Conservation (phyloP, 2,888 invertebrate genomes). For the Masnerella sp. region DNA sequence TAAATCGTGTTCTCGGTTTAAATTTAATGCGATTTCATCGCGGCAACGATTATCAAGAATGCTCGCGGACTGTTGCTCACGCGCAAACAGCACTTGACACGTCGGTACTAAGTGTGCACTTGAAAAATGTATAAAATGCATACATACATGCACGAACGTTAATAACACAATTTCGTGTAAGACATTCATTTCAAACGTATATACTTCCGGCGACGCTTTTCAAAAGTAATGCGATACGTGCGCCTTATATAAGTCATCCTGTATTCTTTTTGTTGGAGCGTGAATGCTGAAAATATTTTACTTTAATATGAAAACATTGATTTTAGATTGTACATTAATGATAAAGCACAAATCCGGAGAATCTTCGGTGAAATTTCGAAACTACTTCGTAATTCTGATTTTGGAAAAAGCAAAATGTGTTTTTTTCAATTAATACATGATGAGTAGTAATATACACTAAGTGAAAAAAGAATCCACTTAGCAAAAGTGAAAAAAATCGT, state of each 20-base stretch:
- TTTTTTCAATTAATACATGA: too few species aligned
- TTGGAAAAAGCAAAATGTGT: too few species aligned
- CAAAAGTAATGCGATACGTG: slow-evolving; percentile 32
- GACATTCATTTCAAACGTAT: slow-evolving; percentile 32
- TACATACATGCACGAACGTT: slow-evolving; percentile 37
- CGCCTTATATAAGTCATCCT: slow-evolving; percentile 21
- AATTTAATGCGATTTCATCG: slow-evolving; percentile 40
- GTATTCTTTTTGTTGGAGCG: slow-evolving; percentile 25
- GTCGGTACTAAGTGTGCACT: slow-evolving; percentile 39
- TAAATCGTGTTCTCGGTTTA: slow-evolving; percentile 39
- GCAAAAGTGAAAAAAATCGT: too few species aligned
- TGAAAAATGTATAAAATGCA: slow-evolving; percentile 55
- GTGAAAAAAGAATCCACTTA: too few species aligned
- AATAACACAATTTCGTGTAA: slow-evolving; percentile 50
- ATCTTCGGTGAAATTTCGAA: too few species aligned
- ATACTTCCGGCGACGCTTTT: slow-evolving; percentile 18
- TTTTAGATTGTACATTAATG: slow-evolving; percentile 30
- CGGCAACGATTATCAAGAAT: slow-evolving; percentile 52
- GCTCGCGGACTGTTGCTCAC: slow-evolving; percentile 49
- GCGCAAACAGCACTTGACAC: slow-evolving; percentile 54
- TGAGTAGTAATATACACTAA: too few species aligned
- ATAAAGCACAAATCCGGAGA: too few species aligned
- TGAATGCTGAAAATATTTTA: slow-evolving; percentile 26
- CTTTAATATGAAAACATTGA: slow-evolving; percentile 38
- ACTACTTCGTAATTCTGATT: too few species aligned